Base-by-base conservation (phyloP, 2,888 invertebrate genomes). In the Temnothorax unifasciatus region DNA sequence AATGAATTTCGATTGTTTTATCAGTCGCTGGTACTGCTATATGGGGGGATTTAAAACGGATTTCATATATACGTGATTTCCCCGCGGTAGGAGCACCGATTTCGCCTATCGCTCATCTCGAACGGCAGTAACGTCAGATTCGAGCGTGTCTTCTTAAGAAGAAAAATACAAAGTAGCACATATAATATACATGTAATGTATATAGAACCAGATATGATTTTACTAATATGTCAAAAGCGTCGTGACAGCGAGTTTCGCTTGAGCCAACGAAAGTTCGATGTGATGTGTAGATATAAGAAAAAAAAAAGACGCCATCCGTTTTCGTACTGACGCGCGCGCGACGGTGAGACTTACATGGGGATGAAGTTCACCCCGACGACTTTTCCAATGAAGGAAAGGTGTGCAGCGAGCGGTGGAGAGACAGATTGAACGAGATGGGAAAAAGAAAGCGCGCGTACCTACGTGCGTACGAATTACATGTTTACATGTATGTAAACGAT, bases 391-490 rank as follows among this genome's bases (percentile, higher is more conserved):
- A 66, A 15, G 66, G 52, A 66, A 76, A 52, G 18, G 13, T 29
- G 41, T 25, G 21, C 13, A 77, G 41, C 41, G 29, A 52, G 50
- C 21, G 25, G 9, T 66, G 76, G 15, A 79, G 44, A 79, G 69
- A 34, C 59, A 79, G 71, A 79, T 79, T 34, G 34, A 79, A 57
- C n/a, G 54, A 68, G 69, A 77, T 54, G 54, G n/a, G 11, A 15
- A 68, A 29, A 66, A 64, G 61, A 47, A 47, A 54, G 47, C 21
- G 69, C 41, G 13, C 5, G 4, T 54, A 68, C 9, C 21, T 54
- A 38, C 21, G 6, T 34, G 34, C 15, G 15, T 21, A 15, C 5
- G 6, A 54, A 38, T n/a, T 50, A 52, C 15, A 50, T 29, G 15
- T 1, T 15, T 50, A 52, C 15, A 50, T 29, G 15, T 1, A 29